Base-by-base conservation (phyloP, 2,797 vertebrate species). In the Geotria australis region DNA sequence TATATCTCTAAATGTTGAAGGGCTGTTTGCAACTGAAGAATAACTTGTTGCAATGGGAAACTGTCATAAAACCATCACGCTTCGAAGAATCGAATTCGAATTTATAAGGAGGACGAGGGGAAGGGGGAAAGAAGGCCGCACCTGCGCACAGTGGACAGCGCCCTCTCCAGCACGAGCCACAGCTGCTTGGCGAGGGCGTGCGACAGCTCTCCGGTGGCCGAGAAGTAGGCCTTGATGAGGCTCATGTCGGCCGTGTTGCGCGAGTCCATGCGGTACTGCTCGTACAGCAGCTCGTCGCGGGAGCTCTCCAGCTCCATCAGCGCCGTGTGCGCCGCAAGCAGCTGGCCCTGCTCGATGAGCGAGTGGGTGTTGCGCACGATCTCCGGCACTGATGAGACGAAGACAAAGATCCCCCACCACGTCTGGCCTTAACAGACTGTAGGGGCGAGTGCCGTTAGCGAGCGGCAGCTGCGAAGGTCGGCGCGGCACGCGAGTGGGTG, bases 251-350 rank as follows among this genome's bases (percentile, higher is more conserved):
- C 81, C 0, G 76, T 73, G 68, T 95, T 95, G 66, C 73, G 82
- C 69, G 83, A 88, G 76, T 96, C 85, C 78, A 86, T 83, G 2
- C 89, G 81, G 63, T 83, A 93, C 67, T 98, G 91, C 66, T 96
- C 91, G 1, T 88, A 94, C 82, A 98, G 83, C 57, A 98, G 78
- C 66, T 89, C 81, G 2, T 93, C 89, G 1, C 85, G 78, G 1
- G 89, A 96, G 63, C 78, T 83, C 68, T 98, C 91, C 57, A 98
- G 73, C 66, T 96, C 91, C 79, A 95, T 94, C 59, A 98, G 72
- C 59, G 81, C 86, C 46, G 81, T 73, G 69, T 96, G 86, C 2
- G 89, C 85, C 66, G 84, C 76, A 66, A 98, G 71, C 47, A 96
- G 75, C 2, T 82, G 78, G 0, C 75, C 82, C 61, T 79, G 76